Evolutionary conservation across 1,140 invertebrate genomes (phyloP), one percentile per base, ranked within the genome.

Genomic region (Leptinotarsa defecta): DNA sequence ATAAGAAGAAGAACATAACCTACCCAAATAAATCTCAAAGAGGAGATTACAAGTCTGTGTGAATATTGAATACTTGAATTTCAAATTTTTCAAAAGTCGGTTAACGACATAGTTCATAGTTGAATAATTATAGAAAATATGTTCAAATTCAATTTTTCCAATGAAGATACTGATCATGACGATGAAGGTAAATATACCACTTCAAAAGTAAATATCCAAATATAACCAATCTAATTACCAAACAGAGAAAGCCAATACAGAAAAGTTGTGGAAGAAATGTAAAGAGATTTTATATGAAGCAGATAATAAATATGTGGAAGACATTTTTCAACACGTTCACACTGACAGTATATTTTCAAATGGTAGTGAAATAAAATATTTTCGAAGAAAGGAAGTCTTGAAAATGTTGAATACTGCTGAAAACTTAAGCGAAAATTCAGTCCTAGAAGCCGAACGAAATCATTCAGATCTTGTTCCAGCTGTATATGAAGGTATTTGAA

Each of bases 391-490:
- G 4, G 64, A 65, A 65, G 8, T 65, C 13, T 15, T 65, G 4
- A 34, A 65, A 24, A 19, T 48, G 11, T 48, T 69, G 17, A 48
- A 15, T 0, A n/a, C 1, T 34, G 19, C 24, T 48, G 24, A 20
- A 69, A 48, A 17, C 17, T 34, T 20, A 17, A 15, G 8, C 19
- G 68, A 77, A n/a, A 68, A 74, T 20, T 85, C 86, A 65, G 86
- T 92, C 49, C 80, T 89, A 73, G 85, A 88, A 79, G 91, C 92
- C 8, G 91, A 93, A 79, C 85, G 89, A 71, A 87, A 88, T 77
- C 90, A 93, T 79, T 93, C 92, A n/a, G 93, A 94, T 86, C 85
- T 94, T 24, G 82, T 93, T 69, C 86, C 89, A 73, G 91, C 90
- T 6, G 88, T 91, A 81, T 94, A 94, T 86, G 93, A 94, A 90